Base-by-base conservation (phyloP, 2,888 invertebrate species). In the Netelia inedita region DNA sequence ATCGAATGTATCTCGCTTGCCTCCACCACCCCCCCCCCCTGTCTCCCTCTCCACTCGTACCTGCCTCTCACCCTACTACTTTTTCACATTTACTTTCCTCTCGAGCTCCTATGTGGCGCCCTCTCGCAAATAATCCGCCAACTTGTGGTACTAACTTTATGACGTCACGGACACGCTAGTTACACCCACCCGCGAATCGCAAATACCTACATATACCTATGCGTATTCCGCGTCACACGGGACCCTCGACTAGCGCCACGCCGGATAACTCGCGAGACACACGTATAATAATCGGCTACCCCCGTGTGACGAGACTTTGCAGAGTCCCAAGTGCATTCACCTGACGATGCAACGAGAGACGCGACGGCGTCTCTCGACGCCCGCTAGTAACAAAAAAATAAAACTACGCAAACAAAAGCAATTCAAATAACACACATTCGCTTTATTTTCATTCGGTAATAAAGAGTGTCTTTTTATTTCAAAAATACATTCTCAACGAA, bases 251-350 rank as follows among this genome's bases (percentile, higher is more conserved):
- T 55, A 19, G 75, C 35, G 69, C 59, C 46, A 78, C 50, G 76
- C 76, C 50, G 66, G 53, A n/a, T 59, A 59, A 72, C n/a, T 28
- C 74, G 19, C n/a, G 74, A 69, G 63, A 55, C 55, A 73, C 65
- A 35, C 41, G 35, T 65, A 75, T 74, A 74, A 69, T 74, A 74
- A 69, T 74, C 73, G 63, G 43, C 28, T 61, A 81, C 46, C 69
- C 5, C 28, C 28, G 16, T 16, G 63, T 69, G 79, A 75, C 65
- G 69, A 75, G 74, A 75, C 71, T 74, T 75, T 41, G 23, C 28
- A 5, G 65, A 71, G 69, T 57, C 83, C 76, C 79, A 80, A 75
- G 83, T 83, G 79, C 83, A 83, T 83, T 83, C 75, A 80, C 79
- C 83, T 80, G 79, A 23, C 46, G 69, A 79, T 21, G 66, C 75